Evolutionary conservation across 2,113 vertebrate species (phyloP).

Genomic region (Gallinago media): DNA sequence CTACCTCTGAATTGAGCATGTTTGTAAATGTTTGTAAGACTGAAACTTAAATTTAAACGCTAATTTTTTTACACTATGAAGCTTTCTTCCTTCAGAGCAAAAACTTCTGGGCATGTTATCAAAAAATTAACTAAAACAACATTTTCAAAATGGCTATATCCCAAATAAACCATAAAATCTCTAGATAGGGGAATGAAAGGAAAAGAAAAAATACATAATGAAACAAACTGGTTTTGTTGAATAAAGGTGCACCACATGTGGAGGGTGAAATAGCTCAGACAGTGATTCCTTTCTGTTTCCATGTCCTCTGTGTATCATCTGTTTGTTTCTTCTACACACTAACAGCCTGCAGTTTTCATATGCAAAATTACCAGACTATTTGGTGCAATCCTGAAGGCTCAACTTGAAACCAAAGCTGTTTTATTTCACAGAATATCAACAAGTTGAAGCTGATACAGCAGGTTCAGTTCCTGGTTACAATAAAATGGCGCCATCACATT

Average conservation of each 20-base stretch:
- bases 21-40: constrained; percentile 54
- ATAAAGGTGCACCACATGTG: background rate
- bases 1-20: constrained; percentile 2
- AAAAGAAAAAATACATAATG: background rate
- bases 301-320: background rate
- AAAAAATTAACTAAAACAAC: constrained; percentile 39
- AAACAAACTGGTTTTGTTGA: background rate
- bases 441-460: background rate
- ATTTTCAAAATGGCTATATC: background rate
- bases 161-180: background rate
- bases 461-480: background rate
- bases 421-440: background rate
- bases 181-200: background rate
- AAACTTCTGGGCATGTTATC: constrained; percentile 13
- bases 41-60: constrained; percentile 22
- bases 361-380: background rate
- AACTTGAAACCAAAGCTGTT: background rate
- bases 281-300: background rate
- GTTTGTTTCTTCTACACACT: background rate
- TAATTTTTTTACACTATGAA: constrained; percentile 1
- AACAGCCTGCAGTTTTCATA: background rate
- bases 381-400: background rate
- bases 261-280: background rate
- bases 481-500: rapidly evolving
- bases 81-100: background rate